Evolutionary conservation across 2,113 vertebrate genomes (phyloP), one percentile per base, ranked within the genome.

Genomic region (Vulpes ferrilata): DNA sequence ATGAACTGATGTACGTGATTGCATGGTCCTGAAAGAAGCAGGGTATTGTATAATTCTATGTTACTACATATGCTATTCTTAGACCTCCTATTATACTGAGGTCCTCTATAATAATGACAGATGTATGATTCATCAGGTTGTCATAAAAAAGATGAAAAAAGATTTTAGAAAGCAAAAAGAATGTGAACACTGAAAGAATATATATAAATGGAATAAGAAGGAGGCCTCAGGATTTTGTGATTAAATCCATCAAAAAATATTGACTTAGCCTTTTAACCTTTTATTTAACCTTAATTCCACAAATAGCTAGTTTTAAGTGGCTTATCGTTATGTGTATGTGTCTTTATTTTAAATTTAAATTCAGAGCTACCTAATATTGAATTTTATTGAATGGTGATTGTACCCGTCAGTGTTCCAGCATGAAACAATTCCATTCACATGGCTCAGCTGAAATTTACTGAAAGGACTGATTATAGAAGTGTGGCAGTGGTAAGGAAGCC

Each of bases 101-200:
- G 15, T 84, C 93, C 96, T 97, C 76, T 97, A 79, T 94, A 85
- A 92, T 98, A 98, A 98, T 97, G 95, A 93, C 90, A 98, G 96
- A 84, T 57, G 17, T 32, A n/a, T 79, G 53, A 51, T 74, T 95
- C 83, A 93, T 86, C 67, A 94, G 92, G 65, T 78, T 65, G 65
- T 92, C 78, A 92, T 93, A 69, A 22, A 84, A 78, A 86, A 95
- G 82, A 88, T 86, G 65, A 95, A 96, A 60, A 13, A 86, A 60
- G 17, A 82, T 32, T 89, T 89, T 71, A 64, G 88, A 97, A 65
- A 96, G 65, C 76, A 89, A 96, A 96, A 90, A 15, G 19, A 71
- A 88, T 71, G 17, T 88, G 55, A 81, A 91, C 53, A 60, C 76
- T 57, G 69, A 91, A 95, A 85, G 3, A 51, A 51, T 43, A 84